Evolutionary conservation across 30 jellyfish, hydroid and myxozoan species (phyloP).

Genomic region (Morbakka virulenta): DNA sequence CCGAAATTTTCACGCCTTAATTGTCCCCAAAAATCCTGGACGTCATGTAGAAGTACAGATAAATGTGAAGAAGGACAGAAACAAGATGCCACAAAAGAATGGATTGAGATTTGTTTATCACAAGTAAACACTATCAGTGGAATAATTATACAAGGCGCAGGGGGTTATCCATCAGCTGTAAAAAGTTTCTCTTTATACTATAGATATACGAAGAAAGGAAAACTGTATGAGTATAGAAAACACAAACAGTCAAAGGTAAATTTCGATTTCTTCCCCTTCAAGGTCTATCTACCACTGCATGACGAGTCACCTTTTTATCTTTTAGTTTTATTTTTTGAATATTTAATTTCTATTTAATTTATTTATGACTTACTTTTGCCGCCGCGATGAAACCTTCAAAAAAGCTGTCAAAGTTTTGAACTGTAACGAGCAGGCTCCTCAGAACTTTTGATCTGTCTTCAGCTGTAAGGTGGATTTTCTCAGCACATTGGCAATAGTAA

Average conservation of each 20-base stretch:
- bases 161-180: conserved; percentile 32
- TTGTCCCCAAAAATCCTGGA: no score
- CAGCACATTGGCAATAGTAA: no score
- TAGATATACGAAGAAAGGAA: not conserved
- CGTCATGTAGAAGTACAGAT: no score
- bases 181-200: conserved; percentile 22
- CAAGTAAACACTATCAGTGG: conserved; percentile 9
- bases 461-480: no score
- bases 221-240: conserved; percentile 5
- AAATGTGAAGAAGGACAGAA: no score
- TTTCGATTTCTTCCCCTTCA: not conserved
- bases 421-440: no score
- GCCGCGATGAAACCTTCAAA: no score
- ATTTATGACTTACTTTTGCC: no score
- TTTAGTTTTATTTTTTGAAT: not conserved
- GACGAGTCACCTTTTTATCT: not conserved
- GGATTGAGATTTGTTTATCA: conserved; percentile 48
- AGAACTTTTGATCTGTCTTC: no score
- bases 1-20: conserved; percentile 31
- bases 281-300: not conserved
- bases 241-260: conserved; percentile 21
- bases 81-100: no score
- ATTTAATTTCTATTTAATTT: no score
- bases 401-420: no score
- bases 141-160: conserved; percentile 48